Evolutionary conservation across 2,888 invertebrate genomes (phyloP), one percentile per base, ranked within the genome.

Genomic region (Drosophila acutilabella): DNA sequence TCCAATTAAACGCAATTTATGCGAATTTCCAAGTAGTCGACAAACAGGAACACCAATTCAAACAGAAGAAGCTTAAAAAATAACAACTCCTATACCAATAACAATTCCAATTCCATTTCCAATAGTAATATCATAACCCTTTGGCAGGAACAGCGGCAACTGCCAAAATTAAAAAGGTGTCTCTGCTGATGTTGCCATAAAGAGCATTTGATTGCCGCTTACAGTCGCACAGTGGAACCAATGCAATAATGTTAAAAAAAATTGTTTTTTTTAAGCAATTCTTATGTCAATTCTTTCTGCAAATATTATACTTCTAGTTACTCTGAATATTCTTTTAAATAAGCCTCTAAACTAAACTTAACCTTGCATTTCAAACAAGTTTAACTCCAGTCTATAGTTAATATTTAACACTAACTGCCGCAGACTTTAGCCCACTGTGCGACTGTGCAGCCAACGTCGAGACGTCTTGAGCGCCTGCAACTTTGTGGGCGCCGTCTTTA

Each of bases 1-100:
- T 89, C 90, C 90, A 89, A 89, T 89, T 89, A 89, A 89, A 89
- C 83, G 89, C 90, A 90, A 90, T 89, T 89, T 89, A 89, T 79
- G 78, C 64, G 89, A 73, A 86, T 88, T 90, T 88, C 88, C 80
- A 81, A 78, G 82, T 81, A 85, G 71, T 66, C 67, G 48, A 45
- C 47, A 18, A 38, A 11, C 10, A 50, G 40, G 14, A 41, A 33
- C 45, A 44, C 2, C n/a, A 44, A 42, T 42, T 53, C 41, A 40
- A 26, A 11, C 41, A 41, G 8, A 7, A 54, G 18, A 30, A 44
- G 42, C 54, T 18, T 42, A 30, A 18, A 38, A 20, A 56, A 50
- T 47, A 56, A 48, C 20, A 40, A 20, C 42, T 36, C 13, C 33
- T 23, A 38, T 20, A 13, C 16, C 8, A 30, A 30, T 41, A n/a